A percentile compares a stretch with the other conserved stretches of the same genome.
These are phyloP conservation scores for roundworm (Caenorhabditis elegans) DNA, from an alignment of 1,140 invertebrate species.

Conservation along the genomic window DNA sequence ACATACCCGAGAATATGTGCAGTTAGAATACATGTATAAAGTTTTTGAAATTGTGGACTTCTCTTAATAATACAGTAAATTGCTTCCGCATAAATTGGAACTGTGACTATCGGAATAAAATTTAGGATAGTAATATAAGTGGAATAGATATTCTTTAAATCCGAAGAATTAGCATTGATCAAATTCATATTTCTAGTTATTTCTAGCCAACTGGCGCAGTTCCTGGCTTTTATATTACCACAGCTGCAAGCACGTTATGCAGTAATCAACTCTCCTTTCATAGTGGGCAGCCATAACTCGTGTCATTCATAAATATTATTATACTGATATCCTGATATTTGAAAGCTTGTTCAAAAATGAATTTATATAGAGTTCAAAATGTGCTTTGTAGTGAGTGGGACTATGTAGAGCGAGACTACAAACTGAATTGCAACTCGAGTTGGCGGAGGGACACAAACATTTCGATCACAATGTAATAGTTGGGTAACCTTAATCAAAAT, in stretches of 20 bases:
- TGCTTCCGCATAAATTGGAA: not conserved
- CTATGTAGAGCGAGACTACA: not conserved
- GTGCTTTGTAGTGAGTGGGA: not conserved
- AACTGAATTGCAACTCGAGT: not conserved
- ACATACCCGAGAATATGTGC: conserved; percentile 9
- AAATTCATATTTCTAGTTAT: not conserved
- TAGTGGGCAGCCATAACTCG: not conserved
- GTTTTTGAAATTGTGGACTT: not conserved
- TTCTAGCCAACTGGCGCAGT: not conserved
- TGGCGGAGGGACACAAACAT: not conserved
- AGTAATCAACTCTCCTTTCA: conserved; percentile 22
- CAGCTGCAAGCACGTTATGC: not conserved
- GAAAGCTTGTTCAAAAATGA: not conserved
- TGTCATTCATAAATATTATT: not conserved
- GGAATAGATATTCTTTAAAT: not conserved
- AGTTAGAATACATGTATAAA: not conserved
- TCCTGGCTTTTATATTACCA: not conserved
- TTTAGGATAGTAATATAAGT: not conserved
- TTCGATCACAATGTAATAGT: not conserved
- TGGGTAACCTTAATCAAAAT: too few species aligned
- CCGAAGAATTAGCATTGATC: not conserved
- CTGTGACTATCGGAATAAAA: not conserved
- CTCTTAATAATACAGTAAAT: conserved; percentile 11
- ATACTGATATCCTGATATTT: not conserved
- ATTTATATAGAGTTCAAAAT: not conserved